A percentile compares a stretch with the other conserved stretches of the same genome.
phyloP scores from a whole-genome alignment of 2,888 invertebrate genomes.

The Teinopalpus imperialis region DNA sequence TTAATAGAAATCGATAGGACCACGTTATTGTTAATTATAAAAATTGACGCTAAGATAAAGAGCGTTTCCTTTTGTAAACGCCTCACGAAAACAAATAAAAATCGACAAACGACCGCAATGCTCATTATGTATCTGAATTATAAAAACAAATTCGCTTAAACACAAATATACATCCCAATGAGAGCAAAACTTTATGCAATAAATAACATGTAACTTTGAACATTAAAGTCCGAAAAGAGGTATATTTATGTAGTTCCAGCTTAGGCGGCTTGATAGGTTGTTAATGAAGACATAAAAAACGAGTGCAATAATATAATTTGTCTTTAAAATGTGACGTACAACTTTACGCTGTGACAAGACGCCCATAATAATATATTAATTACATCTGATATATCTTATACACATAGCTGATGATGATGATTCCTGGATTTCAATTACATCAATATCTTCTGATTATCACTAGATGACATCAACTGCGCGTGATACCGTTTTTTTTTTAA shows the following conservation, averaged over 20 bases:
- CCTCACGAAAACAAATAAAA: constrained; percentile 17
- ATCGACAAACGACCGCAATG: constrained; percentile 14
- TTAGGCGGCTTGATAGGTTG: constrained; percentile 10
- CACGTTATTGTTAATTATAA: too few relatives aligned
- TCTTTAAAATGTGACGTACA: constrained; percentile 8
- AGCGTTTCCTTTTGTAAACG: not conserved
- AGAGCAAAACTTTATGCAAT: constrained; percentile 21
- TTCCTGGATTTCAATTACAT: too few relatives aligned
- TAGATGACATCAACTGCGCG: too few relatives aligned
- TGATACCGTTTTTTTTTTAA: too few relatives aligned
- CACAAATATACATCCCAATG: constrained; percentile 15
- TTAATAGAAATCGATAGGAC: too few relatives aligned
- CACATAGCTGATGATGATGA: too few relatives aligned
- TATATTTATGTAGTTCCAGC: constrained; percentile 19
- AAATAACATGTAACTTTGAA: constrained; percentile 20
- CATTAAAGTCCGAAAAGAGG: constrained; percentile 20
- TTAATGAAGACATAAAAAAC: constrained; percentile 24
- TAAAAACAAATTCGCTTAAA: constrained; percentile 22
- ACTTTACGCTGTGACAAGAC: too few relatives aligned
- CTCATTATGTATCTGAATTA: constrained; percentile 23
- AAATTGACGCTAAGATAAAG: too few relatives aligned
- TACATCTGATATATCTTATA: too few relatives aligned
- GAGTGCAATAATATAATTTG: constrained; percentile 9
- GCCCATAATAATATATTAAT: too few relatives aligned
- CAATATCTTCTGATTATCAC: too few relatives aligned